phyloP scores from a whole-genome alignment of 1,140 invertebrate species.

The Bombus balteatus region DNA sequence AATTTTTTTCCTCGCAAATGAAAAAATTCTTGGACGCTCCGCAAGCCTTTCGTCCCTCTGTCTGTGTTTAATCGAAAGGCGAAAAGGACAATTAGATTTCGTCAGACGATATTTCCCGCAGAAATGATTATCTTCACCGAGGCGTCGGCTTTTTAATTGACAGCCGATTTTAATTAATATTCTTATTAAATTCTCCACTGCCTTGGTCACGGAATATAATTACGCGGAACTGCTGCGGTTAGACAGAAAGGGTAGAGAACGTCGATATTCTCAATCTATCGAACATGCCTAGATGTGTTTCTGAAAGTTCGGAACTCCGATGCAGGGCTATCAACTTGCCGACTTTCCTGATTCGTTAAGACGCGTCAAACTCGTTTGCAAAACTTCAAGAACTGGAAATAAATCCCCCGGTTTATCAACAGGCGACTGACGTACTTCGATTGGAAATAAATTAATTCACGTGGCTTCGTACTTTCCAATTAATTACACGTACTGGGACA shows the following conservation, averaged over 20 bases:
- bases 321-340: not conserved
- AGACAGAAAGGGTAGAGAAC: not conserved
- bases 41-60: not conserved
- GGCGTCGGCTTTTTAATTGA: not conserved
- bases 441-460: not conserved
- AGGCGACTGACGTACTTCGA: not conserved
- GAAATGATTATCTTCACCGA: not conserved
- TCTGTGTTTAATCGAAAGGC: not conserved
- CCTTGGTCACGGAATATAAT: not conserved
- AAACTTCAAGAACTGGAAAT: not conserved
- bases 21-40: conserved; percentile 13
- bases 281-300: conserved; percentile 15
- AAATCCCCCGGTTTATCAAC: not conserved
- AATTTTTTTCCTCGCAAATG: conserved; percentile 20
- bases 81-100: conserved; percentile 9
- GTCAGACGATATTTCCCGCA: not conserved
- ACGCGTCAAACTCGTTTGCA: not conserved
- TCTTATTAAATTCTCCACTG: not conserved
- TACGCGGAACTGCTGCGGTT: not conserved
- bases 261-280: conserved; percentile 26
- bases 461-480: not conserved
- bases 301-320: not conserved
- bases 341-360: conserved; percentile 14
- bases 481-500: not conserved
- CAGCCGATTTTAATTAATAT: conserved; percentile 8